Base-by-base conservation (phyloP, 2,797 vertebrate species). In the Taeniopygia guttata region DNA sequence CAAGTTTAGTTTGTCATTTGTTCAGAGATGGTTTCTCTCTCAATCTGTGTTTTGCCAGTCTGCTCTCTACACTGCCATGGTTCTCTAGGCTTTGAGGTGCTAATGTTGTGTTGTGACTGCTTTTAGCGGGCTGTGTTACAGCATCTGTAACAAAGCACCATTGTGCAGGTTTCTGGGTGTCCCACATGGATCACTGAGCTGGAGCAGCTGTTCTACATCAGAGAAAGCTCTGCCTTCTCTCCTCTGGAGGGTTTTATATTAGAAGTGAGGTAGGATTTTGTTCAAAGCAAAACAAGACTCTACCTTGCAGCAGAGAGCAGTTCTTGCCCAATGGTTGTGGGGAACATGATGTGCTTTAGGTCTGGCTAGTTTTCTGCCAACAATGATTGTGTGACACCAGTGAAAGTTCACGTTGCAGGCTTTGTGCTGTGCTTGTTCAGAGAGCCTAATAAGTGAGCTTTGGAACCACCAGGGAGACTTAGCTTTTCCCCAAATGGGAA, bases 201-300 rank as follows among this genome's bases (percentile, higher is more conserved):
- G 55, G 45, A 91, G 67, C 90, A 95, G 85, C 80, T 96, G 87
- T 59, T 93, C 69, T 48, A 66, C 55, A 88, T 67, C 90, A 93
- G 51, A 75, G 75, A 68, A 88, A 55, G 54, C 78, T 91, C 74
- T 95, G 48, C 34, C 48, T 76, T 76, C 62, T 68, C 36, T 90
- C 73, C 48, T 91, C 73, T 62, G 34, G 66, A 82, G 81, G 55
- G 21, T 52, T 23, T 75, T 9, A 13, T 38, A 26, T 72, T 88
- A 85, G 79, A 88, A 90, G 23, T 26, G 74, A 84, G 45, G 40
- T 26, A 84, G 45, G 48, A 48, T 81, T 93, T 77, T 68, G n/a
- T 73, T 86, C 80, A 42, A 78, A 94, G 70, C 14, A 36, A 67
- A 91, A 84, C 51, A 72, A 72, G 74, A 55, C 51, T 80, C 52